Conservation (phyloP, 2,888 invertebrate species). For the Arrhopalites spinosus region DNA sequence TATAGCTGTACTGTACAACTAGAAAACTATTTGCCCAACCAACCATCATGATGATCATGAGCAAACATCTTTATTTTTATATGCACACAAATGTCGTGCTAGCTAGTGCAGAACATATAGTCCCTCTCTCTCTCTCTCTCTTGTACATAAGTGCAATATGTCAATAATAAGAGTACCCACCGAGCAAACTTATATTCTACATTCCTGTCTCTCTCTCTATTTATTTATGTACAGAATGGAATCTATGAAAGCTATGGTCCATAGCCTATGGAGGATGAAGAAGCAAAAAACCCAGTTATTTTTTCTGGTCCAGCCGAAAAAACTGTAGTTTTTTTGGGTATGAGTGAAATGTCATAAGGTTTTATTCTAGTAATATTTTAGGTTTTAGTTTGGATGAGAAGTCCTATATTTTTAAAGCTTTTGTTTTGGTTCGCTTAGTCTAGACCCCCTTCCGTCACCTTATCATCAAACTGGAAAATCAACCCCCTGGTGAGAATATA, state of each 20-base stretch:
- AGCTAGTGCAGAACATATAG: background rate
- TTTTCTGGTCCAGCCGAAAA: too few relatives aligned
- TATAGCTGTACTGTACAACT: background rate
- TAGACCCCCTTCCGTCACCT: slow-evolving; percentile 44
- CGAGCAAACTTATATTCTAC: background rate
- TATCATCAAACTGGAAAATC: slow-evolving; percentile 54
- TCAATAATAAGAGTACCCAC: background rate
- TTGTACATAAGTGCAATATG: slow-evolving; percentile 7
- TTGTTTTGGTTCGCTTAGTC: slow-evolving; percentile 35
- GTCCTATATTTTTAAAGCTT: slow-evolving; percentile 11
- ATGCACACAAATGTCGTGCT: background rate
- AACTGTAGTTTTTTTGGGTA: background rate
- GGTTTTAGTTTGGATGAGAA: background rate
- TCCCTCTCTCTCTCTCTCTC: too few relatives aligned
- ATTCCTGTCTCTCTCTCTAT: too few relatives aligned
- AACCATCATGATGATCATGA: slow-evolving; percentile 3
- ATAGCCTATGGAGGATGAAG: background rate
- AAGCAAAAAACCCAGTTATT: slow-evolving; percentile 7
- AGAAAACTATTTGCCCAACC: background rate
- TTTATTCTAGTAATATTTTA: slow-evolving; percentile 31
- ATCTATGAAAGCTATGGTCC: background rate
- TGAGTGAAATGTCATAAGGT: slow-evolving; percentile 29
- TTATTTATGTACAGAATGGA: too few relatives aligned
- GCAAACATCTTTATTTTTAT: background rate
- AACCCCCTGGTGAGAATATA: slow-evolving; percentile 52